phyloP scores from a whole-genome alignment of 2,797 vertebrate species.

The Orestias chungarensis region DNA sequence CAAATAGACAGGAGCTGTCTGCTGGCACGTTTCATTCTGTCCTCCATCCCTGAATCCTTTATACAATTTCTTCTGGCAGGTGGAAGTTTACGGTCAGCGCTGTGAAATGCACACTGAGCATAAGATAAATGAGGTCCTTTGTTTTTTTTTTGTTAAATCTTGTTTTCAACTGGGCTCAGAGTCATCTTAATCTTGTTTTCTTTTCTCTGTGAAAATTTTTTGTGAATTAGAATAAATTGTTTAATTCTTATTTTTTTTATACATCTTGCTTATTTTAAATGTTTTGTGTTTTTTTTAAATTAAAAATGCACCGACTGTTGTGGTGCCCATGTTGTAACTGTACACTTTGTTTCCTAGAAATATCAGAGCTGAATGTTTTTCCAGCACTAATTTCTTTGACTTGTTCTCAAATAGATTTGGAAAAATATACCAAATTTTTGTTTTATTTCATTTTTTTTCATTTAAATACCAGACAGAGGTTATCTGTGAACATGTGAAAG shows the following conservation, averaged over 20 bases:
- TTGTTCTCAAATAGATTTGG: neutral
- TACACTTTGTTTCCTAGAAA: neutral
- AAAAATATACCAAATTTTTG: neutral
- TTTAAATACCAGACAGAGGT: conserved; percentile 29
- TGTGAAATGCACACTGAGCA: conserved; percentile 45
- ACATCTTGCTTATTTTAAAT: conserved; percentile 15
- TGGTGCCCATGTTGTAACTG: conserved; percentile 1
- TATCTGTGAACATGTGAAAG: conserved; percentile 61
- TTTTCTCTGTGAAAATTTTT: conserved; percentile 21
- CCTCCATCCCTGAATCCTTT: conserved; percentile 49
- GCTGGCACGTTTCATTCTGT: conserved; percentile 59
- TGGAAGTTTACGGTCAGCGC: conserved; percentile 53
- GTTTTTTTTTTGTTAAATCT: conserved; percentile 7
- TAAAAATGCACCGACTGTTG: conserved; percentile 27
- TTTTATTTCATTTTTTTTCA: conserved; percentile 19
- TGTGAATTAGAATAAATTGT: conserved; percentile 29
- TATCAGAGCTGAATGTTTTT: conserved; percentile 6
- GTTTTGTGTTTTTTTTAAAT: conserved; percentile 31
- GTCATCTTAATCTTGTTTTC: conserved; percentile 6
- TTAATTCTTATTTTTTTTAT: conserved; percentile 33
- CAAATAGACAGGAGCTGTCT: conserved; percentile 48
- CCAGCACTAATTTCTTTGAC: neutral
- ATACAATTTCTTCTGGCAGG: conserved; percentile 51
- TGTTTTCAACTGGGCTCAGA: conserved; percentile 19
- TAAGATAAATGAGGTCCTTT: conserved; percentile 22